Percentiles rank a stretch among this genome's conserved stretches.
Evolutionary conservation across 2,888 invertebrate species (phyloP).

Genomic region (Tipula unca): DNA sequence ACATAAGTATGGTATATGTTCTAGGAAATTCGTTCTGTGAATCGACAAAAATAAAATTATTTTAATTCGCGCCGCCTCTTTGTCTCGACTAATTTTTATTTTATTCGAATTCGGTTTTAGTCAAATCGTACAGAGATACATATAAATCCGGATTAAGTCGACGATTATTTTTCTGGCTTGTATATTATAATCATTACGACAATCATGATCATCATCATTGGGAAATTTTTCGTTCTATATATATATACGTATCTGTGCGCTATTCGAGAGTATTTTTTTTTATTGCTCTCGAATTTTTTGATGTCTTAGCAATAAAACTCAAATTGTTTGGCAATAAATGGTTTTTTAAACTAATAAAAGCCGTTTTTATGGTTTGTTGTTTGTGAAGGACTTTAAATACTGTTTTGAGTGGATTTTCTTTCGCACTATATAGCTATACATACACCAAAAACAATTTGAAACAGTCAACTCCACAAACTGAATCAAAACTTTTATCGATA

Average conservation of each 20-base stretch:
- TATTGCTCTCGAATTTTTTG: not conserved
- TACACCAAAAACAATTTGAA: not conserved
- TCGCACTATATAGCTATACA: not conserved
- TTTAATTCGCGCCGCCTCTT: not conserved
- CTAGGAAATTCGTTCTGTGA: not conserved
- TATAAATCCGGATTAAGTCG: not conserved
- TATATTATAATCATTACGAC: not conserved
- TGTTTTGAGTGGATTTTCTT: not conserved
- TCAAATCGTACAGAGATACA: not conserved
- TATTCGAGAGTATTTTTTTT: not conserved
- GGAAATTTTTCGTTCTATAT: not conserved
- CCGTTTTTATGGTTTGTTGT: not conserved
- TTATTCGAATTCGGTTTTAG: not conserved
- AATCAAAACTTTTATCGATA: not conserved
- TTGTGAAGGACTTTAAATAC: not conserved
- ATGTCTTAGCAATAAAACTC: not conserved
- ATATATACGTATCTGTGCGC: not conserved
- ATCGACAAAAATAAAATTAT: not conserved
- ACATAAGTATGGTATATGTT: not conserved
- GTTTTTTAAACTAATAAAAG: not conserved
- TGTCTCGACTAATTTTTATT: slow-evolving; percentile 2
- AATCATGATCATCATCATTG: not conserved
- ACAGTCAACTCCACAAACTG: not conserved
- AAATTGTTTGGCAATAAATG: not conserved
- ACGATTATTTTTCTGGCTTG: not conserved